Conservation (phyloP, 1,140 invertebrate species). For the Drosophila ohnishii region DNA sequence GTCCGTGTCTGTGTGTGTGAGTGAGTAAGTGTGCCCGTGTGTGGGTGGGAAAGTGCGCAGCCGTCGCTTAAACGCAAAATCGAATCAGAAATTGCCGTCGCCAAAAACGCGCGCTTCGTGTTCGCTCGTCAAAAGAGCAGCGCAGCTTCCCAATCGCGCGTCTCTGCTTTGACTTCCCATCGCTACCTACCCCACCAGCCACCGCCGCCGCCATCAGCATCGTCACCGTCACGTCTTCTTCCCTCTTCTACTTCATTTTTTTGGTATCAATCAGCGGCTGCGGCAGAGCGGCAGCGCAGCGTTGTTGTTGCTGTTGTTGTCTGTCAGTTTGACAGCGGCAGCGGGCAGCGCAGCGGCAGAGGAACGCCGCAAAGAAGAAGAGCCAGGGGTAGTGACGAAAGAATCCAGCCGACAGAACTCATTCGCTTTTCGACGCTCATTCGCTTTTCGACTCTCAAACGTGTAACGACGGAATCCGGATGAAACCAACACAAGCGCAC, state of each 20-base stretch:
- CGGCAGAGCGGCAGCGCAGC: conserved; percentile 37
- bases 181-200: conserved; percentile 11
- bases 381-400: conserved; percentile 71
- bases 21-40: conserved; percentile 16
- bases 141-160: conserved; percentile 63
- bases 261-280: conserved; percentile 74
- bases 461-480: conserved; percentile 81
- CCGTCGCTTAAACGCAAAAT: conserved; percentile 75
- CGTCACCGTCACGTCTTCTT: conserved; percentile 19
- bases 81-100: conserved; percentile 81
- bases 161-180: conserved; percentile 68
- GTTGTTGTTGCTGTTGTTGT: conserved; percentile 30
- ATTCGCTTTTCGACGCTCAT: conserved; percentile 82
- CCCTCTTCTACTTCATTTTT: conserved; percentile 67
- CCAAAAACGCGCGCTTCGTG: conserved; percentile 74
- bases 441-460: conserved; percentile 82
- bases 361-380: conserved; percentile 44
- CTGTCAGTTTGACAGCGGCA: conserved; percentile 46
- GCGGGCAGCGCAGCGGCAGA: conserved; percentile 36
- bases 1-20: conserved; percentile 11
- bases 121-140: conserved; percentile 68
- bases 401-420: conserved; percentile 71
- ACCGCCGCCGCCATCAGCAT: neutral
- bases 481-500: conserved; percentile 46
- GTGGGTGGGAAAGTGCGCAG: conserved; percentile 54